Evolutionary conservation across 2,888 invertebrate species (phyloP).

Genomic region (Apamea sordens): DNA sequence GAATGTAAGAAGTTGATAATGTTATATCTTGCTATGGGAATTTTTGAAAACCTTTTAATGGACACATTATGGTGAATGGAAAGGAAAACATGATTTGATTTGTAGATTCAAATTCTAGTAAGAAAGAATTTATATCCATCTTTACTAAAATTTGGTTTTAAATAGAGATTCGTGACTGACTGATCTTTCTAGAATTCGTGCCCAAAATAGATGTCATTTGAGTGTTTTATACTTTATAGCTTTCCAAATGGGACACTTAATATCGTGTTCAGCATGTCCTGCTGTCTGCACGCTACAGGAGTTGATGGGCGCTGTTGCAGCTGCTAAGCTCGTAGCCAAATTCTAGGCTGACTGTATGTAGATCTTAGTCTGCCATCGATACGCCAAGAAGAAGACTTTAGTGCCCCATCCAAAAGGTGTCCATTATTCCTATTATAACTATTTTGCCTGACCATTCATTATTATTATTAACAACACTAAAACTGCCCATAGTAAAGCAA

Average conservation of each 20-base stretch:
- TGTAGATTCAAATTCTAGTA: not conserved
- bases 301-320: no score
- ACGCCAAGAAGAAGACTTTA: not conserved
- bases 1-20: constrained; percentile 23
- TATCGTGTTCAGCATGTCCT: not conserved
- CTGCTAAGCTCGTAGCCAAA: not conserved
- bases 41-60: not conserved
- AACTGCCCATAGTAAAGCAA: constrained; percentile 18
- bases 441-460: constrained; percentile 26
- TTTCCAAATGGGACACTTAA: not conserved
- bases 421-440: not conserved
- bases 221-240: not conserved
- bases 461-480: constrained; percentile 30
- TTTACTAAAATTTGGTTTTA: not conserved
- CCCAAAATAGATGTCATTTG: not conserved
- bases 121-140: not conserved
- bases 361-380: not conserved
- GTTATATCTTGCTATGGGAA: not conserved
- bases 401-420: not conserved
- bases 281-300: not conserved
- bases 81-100: not conserved
- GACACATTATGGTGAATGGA: not conserved
- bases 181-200: not conserved
- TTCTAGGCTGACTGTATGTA: not conserved
- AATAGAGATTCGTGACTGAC: not conserved